Percentiles rank a stretch among this genome's conserved stretches.
Evolutionary conservation across 2,797 vertebrate genomes (phyloP).

Genomic region (Threskiornis aethiopicus): DNA sequence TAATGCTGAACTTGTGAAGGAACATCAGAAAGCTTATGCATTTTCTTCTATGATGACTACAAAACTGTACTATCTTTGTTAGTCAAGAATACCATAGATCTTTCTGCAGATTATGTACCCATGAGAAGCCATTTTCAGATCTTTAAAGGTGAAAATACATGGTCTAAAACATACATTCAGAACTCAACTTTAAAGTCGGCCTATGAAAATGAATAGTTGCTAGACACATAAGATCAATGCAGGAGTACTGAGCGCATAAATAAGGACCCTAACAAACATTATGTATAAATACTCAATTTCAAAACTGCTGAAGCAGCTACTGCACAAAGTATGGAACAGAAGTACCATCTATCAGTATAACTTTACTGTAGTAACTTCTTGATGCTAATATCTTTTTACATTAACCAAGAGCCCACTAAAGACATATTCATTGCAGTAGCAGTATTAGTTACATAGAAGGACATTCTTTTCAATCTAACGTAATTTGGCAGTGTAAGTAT

Average conservation of each 20-base stretch:
- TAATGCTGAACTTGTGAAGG: fast-evolving
- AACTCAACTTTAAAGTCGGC: neutral
- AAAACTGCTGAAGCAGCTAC: neutral
- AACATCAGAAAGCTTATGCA: fast-evolving
- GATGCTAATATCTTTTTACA: neutral
- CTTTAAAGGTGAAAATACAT: neutral
- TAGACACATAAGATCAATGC: neutral
- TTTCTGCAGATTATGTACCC: neutral
- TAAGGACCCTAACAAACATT: neutral
- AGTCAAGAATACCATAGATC: neutral
- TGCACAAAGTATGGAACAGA: neutral
- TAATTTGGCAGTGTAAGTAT: neutral
- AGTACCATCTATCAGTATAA: neutral
- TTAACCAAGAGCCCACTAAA: neutral
- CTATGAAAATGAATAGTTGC: neutral
- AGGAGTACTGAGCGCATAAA: neutral
- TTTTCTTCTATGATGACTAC: fast-evolving
- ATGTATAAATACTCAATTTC: neutral
- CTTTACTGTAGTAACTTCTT: neutral
- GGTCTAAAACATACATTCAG: neutral
- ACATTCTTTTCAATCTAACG: neutral
- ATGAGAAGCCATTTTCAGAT: neutral
- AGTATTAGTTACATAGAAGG: neutral
- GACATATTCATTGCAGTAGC: neutral
- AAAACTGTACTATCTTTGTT: neutral